phyloP scores from a whole-genome alignment of 2,797 vertebrate species.

The Neosilurus hyrtlii region DNA sequence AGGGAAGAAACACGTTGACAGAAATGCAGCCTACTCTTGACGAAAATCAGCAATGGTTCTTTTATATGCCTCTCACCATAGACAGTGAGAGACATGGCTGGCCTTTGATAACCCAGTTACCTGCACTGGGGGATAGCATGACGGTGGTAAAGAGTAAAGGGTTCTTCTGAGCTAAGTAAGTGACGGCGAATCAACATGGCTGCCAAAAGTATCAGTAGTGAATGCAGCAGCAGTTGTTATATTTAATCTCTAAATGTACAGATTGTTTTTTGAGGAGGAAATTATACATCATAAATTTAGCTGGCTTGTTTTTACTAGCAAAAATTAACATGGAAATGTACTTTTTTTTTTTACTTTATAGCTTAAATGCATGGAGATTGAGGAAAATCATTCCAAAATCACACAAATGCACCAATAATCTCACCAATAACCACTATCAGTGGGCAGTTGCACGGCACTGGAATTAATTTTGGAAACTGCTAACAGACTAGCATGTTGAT shows the following conservation, averaged over 20 bases:
- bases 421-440: background rate
- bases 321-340: background rate
- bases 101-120: too few species aligned
- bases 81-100: too few species aligned
- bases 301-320: background rate
- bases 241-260: background rate
- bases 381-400: background rate
- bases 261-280: background rate
- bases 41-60: too few species aligned
- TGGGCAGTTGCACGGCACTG: too few species aligned
- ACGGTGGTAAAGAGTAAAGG: background rate
- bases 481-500: background rate
- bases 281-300: background rate
- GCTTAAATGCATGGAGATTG: background rate
- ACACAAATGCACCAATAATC: background rate
- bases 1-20: too few species aligned
- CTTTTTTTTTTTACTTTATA: background rate
- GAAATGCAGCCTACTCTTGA: too few species aligned
- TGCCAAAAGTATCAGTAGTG: background rate
- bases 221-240: background rate
- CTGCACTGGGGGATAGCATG: too few species aligned
- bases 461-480: background rate
- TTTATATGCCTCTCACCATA: too few species aligned
- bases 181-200: background rate
- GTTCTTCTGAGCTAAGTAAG: background rate